Evolutionary conservation across 2,113 vertebrate genomes (phyloP).

Genomic region (Oncorhynchus keta): DNA sequence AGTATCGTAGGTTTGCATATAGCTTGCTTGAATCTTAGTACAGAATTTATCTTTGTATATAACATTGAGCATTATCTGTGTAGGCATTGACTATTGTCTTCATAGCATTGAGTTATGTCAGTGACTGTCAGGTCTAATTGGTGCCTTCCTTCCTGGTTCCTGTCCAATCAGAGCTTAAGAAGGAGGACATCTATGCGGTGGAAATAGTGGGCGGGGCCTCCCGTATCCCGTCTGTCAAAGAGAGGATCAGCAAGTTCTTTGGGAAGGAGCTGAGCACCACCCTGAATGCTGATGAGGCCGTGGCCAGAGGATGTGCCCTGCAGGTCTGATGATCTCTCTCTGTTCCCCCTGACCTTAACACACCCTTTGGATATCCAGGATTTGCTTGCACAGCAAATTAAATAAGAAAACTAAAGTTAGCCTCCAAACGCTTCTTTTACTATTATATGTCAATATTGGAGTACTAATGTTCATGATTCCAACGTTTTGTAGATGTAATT

Average conservation of each 20-base stretch:
- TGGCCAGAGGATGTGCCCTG: conserved; percentile 92
- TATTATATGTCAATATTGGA: neutral
- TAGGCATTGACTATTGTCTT: too few species aligned
- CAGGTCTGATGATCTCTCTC: conserved; percentile 75
- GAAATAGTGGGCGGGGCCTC: conserved; percentile 96
- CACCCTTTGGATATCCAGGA: neutral
- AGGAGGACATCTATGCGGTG: conserved; percentile 93
- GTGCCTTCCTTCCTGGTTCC: neutral
- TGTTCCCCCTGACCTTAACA: neutral
- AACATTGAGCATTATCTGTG: neutral
- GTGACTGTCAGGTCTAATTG: neutral
- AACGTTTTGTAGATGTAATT: too few species aligned
- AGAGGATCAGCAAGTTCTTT: conserved; percentile 93
- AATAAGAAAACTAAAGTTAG: neutral
- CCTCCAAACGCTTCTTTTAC: neutral
- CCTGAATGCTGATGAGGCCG: conserved; percentile 95
- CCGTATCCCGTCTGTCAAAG: conserved; percentile 93
- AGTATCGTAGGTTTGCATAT: conserved; percentile 59
- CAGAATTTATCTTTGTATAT: neutral
- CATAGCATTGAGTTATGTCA: too few species aligned
- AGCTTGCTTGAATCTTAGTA: too few species aligned
- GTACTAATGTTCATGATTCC: neutral
- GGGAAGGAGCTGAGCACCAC: conserved; percentile 95
- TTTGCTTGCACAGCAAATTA: neutral
- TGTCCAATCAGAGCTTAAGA: conserved; percentile 80